Evolutionary conservation across 2,888 invertebrate species (phyloP).

Genomic region (Drosophila subsilvestris): DNA sequence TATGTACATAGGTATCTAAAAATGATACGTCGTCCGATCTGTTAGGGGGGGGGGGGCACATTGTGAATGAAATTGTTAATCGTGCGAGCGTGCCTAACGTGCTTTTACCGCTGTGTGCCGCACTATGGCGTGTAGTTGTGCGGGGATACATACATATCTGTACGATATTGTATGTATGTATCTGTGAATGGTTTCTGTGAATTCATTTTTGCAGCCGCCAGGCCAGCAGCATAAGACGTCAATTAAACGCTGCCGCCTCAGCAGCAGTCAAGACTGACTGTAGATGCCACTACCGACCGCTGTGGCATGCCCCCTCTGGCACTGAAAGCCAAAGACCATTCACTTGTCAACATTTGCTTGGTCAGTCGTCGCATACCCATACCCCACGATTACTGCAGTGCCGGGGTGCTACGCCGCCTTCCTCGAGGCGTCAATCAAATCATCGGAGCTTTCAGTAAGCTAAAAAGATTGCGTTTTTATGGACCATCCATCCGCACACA

Average conservation of each 20-base stretch:
- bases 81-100: not conserved
- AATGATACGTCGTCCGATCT: too few relatives aligned
- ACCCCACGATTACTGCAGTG: slow-evolving; percentile 29
- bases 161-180: not conserved
- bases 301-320: slow-evolving; percentile 41
- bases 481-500: slow-evolving; percentile 15
- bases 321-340: slow-evolving; percentile 51
- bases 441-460: slow-evolving; percentile 36
- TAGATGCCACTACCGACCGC: slow-evolving; percentile 38
- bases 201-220: slow-evolving; percentile 40
- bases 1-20: too few relatives aligned
- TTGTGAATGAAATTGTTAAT: not conserved
- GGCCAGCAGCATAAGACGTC: slow-evolving; percentile 31
- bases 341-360: slow-evolving; percentile 49
- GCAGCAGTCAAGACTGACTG: slow-evolving; percentile 28
- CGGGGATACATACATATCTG: slow-evolving; percentile 15
- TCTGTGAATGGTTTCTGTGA: slow-evolving; percentile 32
- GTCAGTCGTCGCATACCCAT: slow-evolving; percentile 26
- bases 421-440: slow-evolving; percentile 51
- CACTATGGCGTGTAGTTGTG: not conserved
- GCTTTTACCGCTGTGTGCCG: slow-evolving; percentile 17
- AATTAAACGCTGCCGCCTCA: slow-evolving; percentile 42
- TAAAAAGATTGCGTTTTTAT: slow-evolving; percentile 39
- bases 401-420: slow-evolving; percentile 41
- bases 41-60: not conserved